These are phyloP conservation scores for Drosophila kikkawai DNA, from an alignment of 1,140 invertebrate genomes.

Conservation along the genomic window DNA sequence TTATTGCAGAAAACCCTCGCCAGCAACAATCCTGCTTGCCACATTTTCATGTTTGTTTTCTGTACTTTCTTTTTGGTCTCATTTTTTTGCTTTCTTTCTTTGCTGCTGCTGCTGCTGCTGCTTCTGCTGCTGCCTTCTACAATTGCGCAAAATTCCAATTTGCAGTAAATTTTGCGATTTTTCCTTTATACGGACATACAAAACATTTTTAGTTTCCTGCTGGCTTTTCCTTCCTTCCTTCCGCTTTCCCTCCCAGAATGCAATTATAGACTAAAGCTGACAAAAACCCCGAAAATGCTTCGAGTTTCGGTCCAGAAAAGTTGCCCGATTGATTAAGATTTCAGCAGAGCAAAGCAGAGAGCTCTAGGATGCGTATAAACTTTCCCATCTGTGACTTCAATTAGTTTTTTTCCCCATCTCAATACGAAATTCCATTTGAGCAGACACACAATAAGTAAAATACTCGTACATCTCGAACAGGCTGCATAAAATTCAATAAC, in stretches of 20 bases:
- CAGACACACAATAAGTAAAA: background rate
- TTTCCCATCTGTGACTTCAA: conserved; percentile 15
- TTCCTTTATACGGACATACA: conserved; percentile 83
- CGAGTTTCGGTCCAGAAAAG: conserved; percentile 15
- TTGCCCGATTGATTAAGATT: conserved; percentile 51
- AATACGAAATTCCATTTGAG: conserved; percentile 14
- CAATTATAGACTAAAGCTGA: conserved; percentile 42
- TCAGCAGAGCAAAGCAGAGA: background rate
- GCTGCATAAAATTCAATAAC: conserved; percentile 74
- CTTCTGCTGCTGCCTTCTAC: conserved; percentile 57
- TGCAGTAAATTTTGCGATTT: conserved; percentile 85
- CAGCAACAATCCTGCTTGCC: conserved; percentile 51
- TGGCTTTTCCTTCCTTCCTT: conserved; percentile 64
- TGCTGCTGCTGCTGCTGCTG: background rate
- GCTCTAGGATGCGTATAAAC: conserved; percentile 10
- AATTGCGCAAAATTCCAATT: conserved; percentile 85
- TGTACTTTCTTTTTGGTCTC: conserved; percentile 34
- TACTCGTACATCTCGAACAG: conserved; percentile 13
- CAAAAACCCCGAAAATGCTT: conserved; percentile 49
- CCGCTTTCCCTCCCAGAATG: conserved; percentile 19
- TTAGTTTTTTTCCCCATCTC: conserved; percentile 13
- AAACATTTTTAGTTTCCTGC: conserved; percentile 84
- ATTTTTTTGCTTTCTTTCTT: conserved; percentile 48
- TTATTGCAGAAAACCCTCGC: conserved; percentile 59
- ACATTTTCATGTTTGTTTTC: conserved; percentile 49